Percentiles rank a stretch among this genome's conserved stretches.
Conservation (phyloP, 92 coral and sea anemone species). For the Umimayanthus chanpuru region DNA sequence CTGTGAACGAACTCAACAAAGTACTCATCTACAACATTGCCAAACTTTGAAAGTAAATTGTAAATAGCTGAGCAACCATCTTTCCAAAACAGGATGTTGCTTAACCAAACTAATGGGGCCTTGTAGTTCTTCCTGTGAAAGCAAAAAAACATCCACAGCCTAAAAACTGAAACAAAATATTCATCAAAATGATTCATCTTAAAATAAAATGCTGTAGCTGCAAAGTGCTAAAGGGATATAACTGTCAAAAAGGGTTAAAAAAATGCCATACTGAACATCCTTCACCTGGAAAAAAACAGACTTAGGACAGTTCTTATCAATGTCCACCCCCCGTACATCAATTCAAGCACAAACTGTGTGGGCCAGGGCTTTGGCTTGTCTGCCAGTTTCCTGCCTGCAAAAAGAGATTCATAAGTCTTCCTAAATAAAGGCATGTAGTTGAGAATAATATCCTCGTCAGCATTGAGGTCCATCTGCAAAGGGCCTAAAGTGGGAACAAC, state of each 20-base stretch:
- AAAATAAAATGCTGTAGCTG: conserved; percentile 57
- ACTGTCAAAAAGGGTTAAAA: conserved; percentile 48
- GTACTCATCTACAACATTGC: conserved; percentile 54
- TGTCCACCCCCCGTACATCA: conserved; percentile 56
- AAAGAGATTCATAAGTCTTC: conserved; percentile 18
- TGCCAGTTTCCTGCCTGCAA: conserved; percentile 47
- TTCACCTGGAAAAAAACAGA: conserved; percentile 38
- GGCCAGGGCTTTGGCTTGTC: conserved; percentile 63
- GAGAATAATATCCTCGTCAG: conserved; percentile 39
- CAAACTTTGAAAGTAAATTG: conserved; percentile 32
- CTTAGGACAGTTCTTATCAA: conserved; percentile 34
- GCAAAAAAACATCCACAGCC: conserved; percentile 61
- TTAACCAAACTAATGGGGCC: conserved; percentile 55
- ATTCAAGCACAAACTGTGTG: conserved; percentile 55
- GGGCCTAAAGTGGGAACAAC: conserved; percentile 8
- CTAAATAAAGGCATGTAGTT: conserved; percentile 31
- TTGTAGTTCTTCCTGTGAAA: conserved; percentile 68
- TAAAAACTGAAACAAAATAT: conserved; percentile 56
- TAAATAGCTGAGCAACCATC: conserved; percentile 41
- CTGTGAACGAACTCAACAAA: conserved; percentile 68
- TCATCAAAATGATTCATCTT: conserved; percentile 52
- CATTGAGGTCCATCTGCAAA: conserved; percentile 36
- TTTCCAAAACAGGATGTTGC: conserved; percentile 57
- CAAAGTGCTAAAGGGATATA: conserved; percentile 53
- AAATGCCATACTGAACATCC: conserved; percentile 54